Conservation (phyloP, 2,113 vertebrate genomes). For the Rhea pennata region DNA sequence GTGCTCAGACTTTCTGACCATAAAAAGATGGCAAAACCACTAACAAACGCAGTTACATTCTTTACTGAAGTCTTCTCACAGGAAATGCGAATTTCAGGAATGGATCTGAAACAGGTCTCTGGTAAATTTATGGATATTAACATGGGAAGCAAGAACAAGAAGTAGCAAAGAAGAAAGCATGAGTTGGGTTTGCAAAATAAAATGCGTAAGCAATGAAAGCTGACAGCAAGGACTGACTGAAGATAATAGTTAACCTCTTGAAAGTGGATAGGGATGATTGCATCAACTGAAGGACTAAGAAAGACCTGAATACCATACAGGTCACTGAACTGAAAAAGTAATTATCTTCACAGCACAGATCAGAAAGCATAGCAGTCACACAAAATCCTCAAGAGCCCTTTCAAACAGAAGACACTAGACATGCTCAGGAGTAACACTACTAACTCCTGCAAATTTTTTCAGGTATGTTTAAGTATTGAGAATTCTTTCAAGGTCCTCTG, state of each 20-base stretch:
- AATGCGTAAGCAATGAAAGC: background rate
- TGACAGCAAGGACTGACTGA: background rate
- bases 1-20: background rate
- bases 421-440: background rate
- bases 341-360: background rate
- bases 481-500: background rate
- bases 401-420: background rate
- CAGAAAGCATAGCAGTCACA: background rate
- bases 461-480: background rate
- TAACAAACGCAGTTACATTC: background rate
- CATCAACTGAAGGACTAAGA: background rate
- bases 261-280: background rate
- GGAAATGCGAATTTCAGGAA: background rate
- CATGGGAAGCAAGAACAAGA: background rate
- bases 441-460: background rate
- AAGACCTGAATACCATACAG: background rate
- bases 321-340: background rate
- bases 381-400: background rate
- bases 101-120: background rate
- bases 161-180: background rate
- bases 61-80: background rate
- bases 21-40: background rate
- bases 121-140: background rate
- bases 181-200: background rate
- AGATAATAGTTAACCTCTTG: background rate